Evolutionary conservation across 2,797 vertebrate genomes (phyloP).

Genomic region (Otus scops): DNA sequence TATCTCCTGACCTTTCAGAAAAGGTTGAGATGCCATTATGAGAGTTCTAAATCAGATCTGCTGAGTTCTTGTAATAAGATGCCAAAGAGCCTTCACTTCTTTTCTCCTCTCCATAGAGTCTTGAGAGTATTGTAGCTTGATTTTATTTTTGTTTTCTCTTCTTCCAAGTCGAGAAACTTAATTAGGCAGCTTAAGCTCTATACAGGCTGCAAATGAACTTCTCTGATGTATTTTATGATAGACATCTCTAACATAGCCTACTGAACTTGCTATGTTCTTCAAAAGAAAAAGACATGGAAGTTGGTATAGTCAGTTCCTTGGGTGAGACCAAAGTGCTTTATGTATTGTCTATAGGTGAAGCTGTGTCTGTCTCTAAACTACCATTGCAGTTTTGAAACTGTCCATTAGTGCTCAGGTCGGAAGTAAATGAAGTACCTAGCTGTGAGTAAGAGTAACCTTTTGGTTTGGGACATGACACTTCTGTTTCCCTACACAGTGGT

Average conservation of each 20-base stretch:
- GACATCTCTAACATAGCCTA: not conserved
- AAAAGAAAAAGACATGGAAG: not conserved
- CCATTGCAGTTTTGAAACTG: not conserved
- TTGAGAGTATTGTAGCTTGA: not conserved
- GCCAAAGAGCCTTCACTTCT: not conserved
- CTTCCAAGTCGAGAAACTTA: slow-evolving; percentile 6
- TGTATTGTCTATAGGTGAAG: not conserved
- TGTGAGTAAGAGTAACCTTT: not conserved
- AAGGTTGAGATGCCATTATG: not conserved
- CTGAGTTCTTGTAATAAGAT: not conserved
- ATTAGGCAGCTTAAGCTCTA: not conserved
- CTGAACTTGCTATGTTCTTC: not conserved
- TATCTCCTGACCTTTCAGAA: not conserved
- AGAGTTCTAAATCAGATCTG: not conserved
- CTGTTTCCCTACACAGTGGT: not conserved
- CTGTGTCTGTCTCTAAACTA: not conserved
- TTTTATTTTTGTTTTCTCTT: slow-evolving; percentile 5
- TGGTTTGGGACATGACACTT: not conserved
- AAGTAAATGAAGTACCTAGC: not conserved
- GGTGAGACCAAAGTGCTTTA: not conserved
- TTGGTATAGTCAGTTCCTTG: not conserved
- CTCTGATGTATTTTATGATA: not conserved
- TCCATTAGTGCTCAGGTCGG: not conserved
- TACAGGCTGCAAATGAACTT: not conserved
- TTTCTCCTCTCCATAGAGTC: not conserved